Percentiles rank a stretch among this genome's conserved stretches.
These are phyloP conservation scores for Procambarus virginalis DNA, from an alignment of 1,140 invertebrate species.

Conservation along the genomic window DNA sequence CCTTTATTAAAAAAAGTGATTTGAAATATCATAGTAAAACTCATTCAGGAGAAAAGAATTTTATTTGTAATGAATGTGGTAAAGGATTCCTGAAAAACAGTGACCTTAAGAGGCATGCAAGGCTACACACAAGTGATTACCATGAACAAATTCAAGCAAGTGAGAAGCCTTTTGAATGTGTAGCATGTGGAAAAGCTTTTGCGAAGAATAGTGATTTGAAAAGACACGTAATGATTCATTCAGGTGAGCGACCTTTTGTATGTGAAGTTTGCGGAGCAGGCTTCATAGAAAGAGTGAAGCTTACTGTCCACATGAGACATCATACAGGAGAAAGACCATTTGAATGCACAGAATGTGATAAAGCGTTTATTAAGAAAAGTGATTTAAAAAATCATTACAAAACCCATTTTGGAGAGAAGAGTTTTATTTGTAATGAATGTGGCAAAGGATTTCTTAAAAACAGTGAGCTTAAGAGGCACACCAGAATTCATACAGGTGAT, in stretches of 20 bases:
- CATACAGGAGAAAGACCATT: constrained; percentile 55
- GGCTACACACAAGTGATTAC: constrained; percentile 28
- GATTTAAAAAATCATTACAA: constrained; percentile 45
- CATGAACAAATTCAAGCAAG: constrained; percentile 22
- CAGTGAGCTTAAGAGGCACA: constrained; percentile 52
- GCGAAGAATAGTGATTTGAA: constrained; percentile 38
- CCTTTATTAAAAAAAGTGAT: constrained; percentile 54
- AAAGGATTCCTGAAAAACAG: constrained; percentile 50
- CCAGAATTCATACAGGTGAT: constrained; percentile 37
- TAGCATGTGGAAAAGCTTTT: constrained; percentile 20
- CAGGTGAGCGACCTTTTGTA: constrained; percentile 30
- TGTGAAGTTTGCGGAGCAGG: constrained; percentile 35
- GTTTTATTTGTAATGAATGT: constrained; percentile 46
- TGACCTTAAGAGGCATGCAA: constrained; percentile 46
- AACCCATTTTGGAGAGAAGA: constrained; percentile 48
- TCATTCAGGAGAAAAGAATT: constrained; percentile 45
- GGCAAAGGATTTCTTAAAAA: constrained; percentile 55
- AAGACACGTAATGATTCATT: constrained; percentile 48
- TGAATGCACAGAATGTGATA: constrained; percentile 47
- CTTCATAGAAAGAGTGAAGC: constrained; percentile 32
- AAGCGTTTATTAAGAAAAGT: constrained; percentile 55
- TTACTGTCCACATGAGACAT: constrained; percentile 24
- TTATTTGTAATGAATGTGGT: constrained; percentile 48
- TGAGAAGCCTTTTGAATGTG: constrained; percentile 32
- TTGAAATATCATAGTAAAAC: constrained; percentile 45